Evolutionary conservation across 1,140 invertebrate species (phyloP).

Genomic region (Caenorhabditis remanei): DNA sequence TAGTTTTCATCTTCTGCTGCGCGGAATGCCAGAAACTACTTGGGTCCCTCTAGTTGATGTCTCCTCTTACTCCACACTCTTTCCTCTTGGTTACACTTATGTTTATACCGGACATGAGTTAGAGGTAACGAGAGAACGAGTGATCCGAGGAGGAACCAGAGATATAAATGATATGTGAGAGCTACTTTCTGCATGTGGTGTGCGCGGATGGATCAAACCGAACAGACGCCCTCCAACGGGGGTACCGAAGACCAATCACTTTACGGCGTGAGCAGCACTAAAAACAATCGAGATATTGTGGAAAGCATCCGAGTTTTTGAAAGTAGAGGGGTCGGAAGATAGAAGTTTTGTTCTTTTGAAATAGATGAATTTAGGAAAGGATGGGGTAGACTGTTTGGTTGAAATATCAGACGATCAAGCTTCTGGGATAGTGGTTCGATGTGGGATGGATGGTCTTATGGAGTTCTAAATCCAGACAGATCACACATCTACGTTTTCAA

Average conservation of each 20-base stretch:
- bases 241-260: slow-evolving; percentile 21
- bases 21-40: slow-evolving; percentile 47
- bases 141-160: neutral
- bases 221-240: neutral
- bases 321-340: too few species aligned
- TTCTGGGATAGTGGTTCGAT: too few species aligned
- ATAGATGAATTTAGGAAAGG: too few species aligned
- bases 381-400: too few species aligned
- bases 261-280: slow-evolving; percentile 3
- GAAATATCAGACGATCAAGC: too few species aligned
- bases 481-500: too few species aligned
- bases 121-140: slow-evolving; percentile 23
- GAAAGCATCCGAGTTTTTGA: too few species aligned
- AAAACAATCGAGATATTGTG: slow-evolving; percentile 19
- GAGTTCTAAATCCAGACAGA: too few species aligned
- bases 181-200: slow-evolving; percentile 52
- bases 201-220: slow-evolving; percentile 24
- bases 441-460: too few species aligned
- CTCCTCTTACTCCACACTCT: neutral
- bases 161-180: slow-evolving; percentile 50
- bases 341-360: too few species aligned
- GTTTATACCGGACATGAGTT: slow-evolving; percentile 54
- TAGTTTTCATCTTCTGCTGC: slow-evolving; percentile 40
- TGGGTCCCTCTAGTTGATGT: neutral
- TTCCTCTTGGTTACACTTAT: slow-evolving; percentile 19